phyloP scores from a whole-genome alignment of 2,113 vertebrate species.

The Vidua chalybeata region DNA sequence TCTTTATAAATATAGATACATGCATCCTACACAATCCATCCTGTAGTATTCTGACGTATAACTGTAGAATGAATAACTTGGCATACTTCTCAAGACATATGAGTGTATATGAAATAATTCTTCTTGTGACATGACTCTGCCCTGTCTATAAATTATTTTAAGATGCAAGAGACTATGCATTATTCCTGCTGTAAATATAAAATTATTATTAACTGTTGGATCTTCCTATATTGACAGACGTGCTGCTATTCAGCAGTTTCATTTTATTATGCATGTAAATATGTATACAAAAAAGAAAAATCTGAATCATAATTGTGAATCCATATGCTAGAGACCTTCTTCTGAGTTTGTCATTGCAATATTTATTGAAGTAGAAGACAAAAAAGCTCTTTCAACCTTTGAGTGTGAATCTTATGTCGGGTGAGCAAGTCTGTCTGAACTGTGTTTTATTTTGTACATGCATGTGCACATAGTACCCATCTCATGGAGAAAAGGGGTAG shows the following conservation, averaged over 20 bases:
- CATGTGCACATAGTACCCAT: not conserved
- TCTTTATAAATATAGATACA: not conserved
- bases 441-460: not conserved
- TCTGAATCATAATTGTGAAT: not conserved
- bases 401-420: not conserved
- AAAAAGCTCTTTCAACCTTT: not conserved
- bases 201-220: not conserved
- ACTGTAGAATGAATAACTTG: not conserved
- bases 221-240: rapidly evolving
- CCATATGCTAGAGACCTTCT: not conserved
- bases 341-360: not conserved
- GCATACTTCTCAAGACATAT: not conserved
- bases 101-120: not conserved
- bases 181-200: not conserved
- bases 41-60: not conserved
- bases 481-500: not conserved
- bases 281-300: not conserved
- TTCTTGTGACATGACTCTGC: not conserved
- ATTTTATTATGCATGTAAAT: not conserved
- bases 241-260: not conserved
- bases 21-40: not conserved
- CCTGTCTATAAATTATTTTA: not conserved
- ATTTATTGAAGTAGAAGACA: not conserved
- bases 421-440: not conserved
- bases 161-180: not conserved